phyloP scores from a whole-genome alignment of 1,140 invertebrate species.

The Laodelphax striatellus region DNA sequence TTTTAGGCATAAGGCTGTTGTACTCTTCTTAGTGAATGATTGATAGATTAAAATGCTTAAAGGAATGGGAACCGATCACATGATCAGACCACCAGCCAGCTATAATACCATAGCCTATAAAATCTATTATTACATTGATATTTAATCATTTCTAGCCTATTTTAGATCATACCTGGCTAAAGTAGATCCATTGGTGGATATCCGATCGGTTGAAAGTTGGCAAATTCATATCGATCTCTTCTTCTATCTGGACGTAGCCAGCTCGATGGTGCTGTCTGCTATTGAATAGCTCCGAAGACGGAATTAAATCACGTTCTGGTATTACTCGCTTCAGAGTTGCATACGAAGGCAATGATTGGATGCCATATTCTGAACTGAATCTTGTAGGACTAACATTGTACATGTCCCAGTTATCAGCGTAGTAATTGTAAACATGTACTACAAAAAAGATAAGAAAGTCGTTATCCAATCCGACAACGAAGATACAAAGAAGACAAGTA shows the following conservation, averaged over 20 bases:
- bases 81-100: too few relatives aligned
- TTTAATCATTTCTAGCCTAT: too few relatives aligned
- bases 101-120: too few relatives aligned
- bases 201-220: conserved; percentile 19
- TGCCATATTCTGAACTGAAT: conserved; percentile 92
- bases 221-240: conserved; percentile 15
- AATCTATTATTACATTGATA: too few relatives aligned
- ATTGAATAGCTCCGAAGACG: conserved; percentile 46
- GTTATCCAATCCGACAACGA: conserved; percentile 14
- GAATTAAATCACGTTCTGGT: conserved; percentile 42
- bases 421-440: conserved; percentile 91
- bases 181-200: conserved; percentile 48
- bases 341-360: conserved; percentile 74
- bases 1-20: too few relatives aligned
- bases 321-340: conserved; percentile 45
- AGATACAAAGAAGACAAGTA: too few relatives aligned
- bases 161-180: conserved; percentile 71
- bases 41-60: too few relatives aligned
- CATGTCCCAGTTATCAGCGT: conserved; percentile 66
- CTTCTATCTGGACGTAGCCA: conserved; percentile 48
- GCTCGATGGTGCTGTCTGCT: conserved; percentile 73
- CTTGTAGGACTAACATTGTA: conserved; percentile 64
- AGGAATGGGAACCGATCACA: too few relatives aligned
- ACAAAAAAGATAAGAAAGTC: conserved; percentile 25
- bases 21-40: too few relatives aligned